Evolutionary conservation across 2,888 invertebrate genomes (phyloP), one percentile per base, ranked within the genome.

Genomic region (Leptopilina drosophilae): DNA sequence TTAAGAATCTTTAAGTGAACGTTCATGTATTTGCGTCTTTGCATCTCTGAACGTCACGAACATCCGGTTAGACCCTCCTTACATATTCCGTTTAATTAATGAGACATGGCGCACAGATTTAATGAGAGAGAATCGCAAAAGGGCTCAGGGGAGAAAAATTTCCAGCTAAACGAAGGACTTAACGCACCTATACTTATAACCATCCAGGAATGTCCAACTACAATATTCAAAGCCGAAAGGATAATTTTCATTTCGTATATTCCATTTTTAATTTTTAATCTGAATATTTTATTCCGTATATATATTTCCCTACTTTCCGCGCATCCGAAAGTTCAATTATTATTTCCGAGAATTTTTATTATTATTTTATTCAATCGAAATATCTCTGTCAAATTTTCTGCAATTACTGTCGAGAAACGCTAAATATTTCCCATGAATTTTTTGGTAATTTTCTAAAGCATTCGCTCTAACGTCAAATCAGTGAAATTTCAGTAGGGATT

Each of bases 41-140:
- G 69, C 69, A 69, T 53, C 49, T 69, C 26, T 69, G 69, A 53
- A 49, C 69, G 14, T 69, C 69, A 69, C 69, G 69, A 69, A 69
- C 69, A 69, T 69, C 69, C 69, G 69, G 69, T 49, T 69, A 49
- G 69, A 69, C 69, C 69, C 53, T 69, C 67, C 67, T 67, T 67
- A 67, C 67, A 67, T 67, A 67, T 67, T 67, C 69, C 69, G 69
- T 69, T 69, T 69, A 69, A 69, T 69, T 69, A 69, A 69, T 69
- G 69, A 69, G 69, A 69, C 69, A 69, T 69, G 69, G 69, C 26
- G 6, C 49, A 69, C 69, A 69, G 49, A 69, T 69, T 69, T 69
- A 69, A 69, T 69, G 69, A 69, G 69, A 69, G 69, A 49, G 69
- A 69, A 69, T 53, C 53, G 26, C 69, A 26, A 69, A 42, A 69